Evolutionary conservation across 2,888 invertebrate species (phyloP).

Genomic region (Taenaris catops): DNA sequence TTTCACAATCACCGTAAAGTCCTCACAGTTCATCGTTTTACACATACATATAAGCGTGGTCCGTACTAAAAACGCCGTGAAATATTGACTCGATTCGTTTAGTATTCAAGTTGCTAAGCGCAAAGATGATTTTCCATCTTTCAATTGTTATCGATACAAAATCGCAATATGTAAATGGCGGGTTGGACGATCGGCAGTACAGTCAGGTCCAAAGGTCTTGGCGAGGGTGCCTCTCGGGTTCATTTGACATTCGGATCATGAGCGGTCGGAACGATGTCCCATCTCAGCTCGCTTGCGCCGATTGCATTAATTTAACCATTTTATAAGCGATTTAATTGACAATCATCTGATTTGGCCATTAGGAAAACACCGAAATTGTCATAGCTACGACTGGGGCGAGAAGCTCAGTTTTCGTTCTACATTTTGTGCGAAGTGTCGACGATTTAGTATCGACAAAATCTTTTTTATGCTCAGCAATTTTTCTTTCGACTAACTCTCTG

Average conservation of each 20-base stretch:
- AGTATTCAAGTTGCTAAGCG: slow-evolving; percentile 11
- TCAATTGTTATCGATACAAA: slow-evolving; percentile 62
- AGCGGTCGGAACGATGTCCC: slow-evolving; percentile 70
- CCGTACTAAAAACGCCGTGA: background rate
- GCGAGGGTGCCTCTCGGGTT: slow-evolving; percentile 45
- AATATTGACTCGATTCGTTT: slow-evolving; percentile 4
- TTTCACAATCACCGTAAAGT: slow-evolving; percentile 34
- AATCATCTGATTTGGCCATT: slow-evolving; percentile 60
- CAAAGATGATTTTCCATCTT: slow-evolving; percentile 40
- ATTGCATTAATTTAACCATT: slow-evolving; percentile 77
- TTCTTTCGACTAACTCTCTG: too few relatives aligned
- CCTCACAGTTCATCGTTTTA: background rate
- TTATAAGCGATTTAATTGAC: slow-evolving; percentile 76
- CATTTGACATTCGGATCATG: slow-evolving; percentile 72
- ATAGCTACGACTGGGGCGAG: too few relatives aligned
- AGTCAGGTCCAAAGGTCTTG: slow-evolving; percentile 37
- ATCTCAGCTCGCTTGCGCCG: slow-evolving; percentile 67
- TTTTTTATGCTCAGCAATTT: too few relatives aligned
- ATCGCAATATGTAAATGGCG: slow-evolving; percentile 71
- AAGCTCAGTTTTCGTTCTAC: too few relatives aligned
- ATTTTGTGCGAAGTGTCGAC: too few relatives aligned
- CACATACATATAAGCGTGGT: background rate
- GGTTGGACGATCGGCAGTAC: slow-evolving; percentile 42
- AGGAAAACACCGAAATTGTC: slow-evolving; percentile 35
- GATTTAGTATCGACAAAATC: too few relatives aligned